Base-by-base conservation (phyloP, 2,888 invertebrate genomes). In the Phengaris arion region DNA sequence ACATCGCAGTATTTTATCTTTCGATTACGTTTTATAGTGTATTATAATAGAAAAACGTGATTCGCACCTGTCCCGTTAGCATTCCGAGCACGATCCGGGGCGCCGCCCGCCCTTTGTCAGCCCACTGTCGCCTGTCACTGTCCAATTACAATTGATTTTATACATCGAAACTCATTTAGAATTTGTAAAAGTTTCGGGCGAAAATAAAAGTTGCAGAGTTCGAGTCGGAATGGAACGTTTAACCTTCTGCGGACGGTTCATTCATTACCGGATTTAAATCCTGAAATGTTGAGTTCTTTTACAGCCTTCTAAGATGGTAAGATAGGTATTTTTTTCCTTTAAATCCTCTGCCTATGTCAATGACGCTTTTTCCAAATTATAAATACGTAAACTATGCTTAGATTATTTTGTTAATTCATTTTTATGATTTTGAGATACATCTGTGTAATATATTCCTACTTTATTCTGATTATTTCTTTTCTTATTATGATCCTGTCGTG, bases 41-140 rank as follows among this genome's bases (percentile, higher is more conserved):
- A 72, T 72, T 64, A 64, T 64, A 72, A 72, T 72, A 54, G 72
- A 54, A 54, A 75, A 75, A 74, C 77, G 74, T 74, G 75, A 75
- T 72, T 57, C 55, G 69, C 57, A 74, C 55, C 57, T 75, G 72
- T 54, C 74, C 12, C 48, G 68, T 68, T 68, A 8, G 22, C 22
- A 70, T 64, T 64, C 74, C 48, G 64, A 12, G 74, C 74, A 74
- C 75, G 59, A 75, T 13, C 72, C n/a, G 55, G 5, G 8, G 13
- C n/a, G 12, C 55, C 68, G 48, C 8, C 9, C 69, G 69, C 48
- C 15, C 69, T 48, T 13, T 48, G 15, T 69, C 69, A 46, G 46
- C 15, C n/a, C 69, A 45, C 64, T 64, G 64, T 64, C 48, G 69
- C 48, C 46, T 69, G 48, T 69, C 46, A 48, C 46, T 69, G 69